A percentile compares a stretch with the other conserved stretches of the same genome.
Conservation (phyloP, 2,113 vertebrate species). For the Saguinus midas region DNA sequence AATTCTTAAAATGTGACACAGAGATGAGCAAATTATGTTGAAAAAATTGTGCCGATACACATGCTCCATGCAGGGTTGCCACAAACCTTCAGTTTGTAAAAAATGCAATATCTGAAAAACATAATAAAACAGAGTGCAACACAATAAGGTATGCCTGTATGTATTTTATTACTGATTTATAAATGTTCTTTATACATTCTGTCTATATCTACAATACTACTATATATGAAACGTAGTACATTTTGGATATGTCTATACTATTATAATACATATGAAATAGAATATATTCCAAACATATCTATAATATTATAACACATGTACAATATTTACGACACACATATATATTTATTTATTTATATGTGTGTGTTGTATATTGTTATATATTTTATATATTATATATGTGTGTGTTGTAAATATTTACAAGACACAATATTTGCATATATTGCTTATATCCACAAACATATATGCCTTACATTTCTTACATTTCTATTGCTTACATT, state of each 20-base stretch:
- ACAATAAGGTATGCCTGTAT: background rate
- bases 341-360: too few species aligned
- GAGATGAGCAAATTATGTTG: background rate
- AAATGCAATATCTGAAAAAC: background rate
- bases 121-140: background rate
- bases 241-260: background rate
- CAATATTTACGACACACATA: background rate
- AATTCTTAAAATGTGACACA: background rate
- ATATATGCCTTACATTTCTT: too few species aligned
- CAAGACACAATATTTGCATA: background rate
- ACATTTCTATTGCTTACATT: too few species aligned
- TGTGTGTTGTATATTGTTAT: too few species aligned
- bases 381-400: too few species aligned
- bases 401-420: constrained; percentile 8
- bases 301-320: background rate
- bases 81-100: background rate
- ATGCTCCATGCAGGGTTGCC: background rate
- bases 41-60: background rate
- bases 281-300: background rate
- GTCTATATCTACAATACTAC: background rate
- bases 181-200: background rate
- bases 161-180: constrained; percentile 39
- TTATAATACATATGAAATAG: background rate
- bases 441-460: too few species aligned
- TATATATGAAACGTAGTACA: background rate